Base-by-base conservation (phyloP, 2,113 vertebrate species). In the Forbesichthys agassizii region DNA sequence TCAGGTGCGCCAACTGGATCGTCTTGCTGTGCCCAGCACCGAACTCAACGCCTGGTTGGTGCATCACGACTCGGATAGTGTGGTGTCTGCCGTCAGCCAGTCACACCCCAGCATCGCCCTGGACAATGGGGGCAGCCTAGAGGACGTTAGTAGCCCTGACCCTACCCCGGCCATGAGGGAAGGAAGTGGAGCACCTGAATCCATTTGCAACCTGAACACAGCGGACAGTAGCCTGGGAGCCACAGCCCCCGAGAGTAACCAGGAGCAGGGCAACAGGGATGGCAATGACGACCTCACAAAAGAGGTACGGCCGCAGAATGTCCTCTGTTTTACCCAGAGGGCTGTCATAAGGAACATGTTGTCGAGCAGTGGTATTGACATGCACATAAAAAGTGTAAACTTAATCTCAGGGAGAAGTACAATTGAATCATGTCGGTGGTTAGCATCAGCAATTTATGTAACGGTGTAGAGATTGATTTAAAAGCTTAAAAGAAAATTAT, bases 31-130 rank as follows among this genome's bases (percentile, higher is more conserved):
- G 88, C 98, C 98, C 73, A 96, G 88, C 82, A 95, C 97, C 0
- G 94, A 97, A 89, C 89, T 99, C 71, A 98, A 86, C 9, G 93
- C 98, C 75, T 99, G 98, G 98, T 81, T 99, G 84, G 98, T 99
- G 74, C 98, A 99, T 84, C 88, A 96, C 7, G 97, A 99, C 80
- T 92, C 96, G 1, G 98, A 99, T 59, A 93, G 94, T 47, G 94
- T 96, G 75, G 96, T 97, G 66, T 89, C 96, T 1, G 88, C 93
- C 9, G 85, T 91, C 53, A 95, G 95, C 86, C 94, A 95, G 86
- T 87, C 93, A 73, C 90, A 92, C 57, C 78, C 95, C 10, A 92
- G 91, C 79, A 92, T 95, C 46, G 74, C 93, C 81, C 93, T 97
- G 61, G 96, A 98, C 90, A 97, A 95, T 58, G 90, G 90, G 64